Base-by-base conservation (phyloP, 2,888 invertebrate species). In the Pterostichus madidus region DNA sequence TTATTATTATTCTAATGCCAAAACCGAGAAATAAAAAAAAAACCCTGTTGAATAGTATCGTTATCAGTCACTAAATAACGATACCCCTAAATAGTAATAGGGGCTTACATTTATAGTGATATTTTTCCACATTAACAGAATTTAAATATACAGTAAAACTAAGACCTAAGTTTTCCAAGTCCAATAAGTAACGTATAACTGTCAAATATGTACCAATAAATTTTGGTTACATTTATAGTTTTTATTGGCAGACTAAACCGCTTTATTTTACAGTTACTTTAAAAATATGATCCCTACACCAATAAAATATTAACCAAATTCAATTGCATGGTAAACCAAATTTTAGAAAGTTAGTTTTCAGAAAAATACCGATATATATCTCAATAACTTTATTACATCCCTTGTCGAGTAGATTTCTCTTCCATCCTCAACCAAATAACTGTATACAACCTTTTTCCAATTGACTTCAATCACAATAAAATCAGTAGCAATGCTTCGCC, bases 391-490 rank as follows among this genome's bases (percentile, higher is more conserved):
- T 49, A 49, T 49, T 49, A 49, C 64, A 64, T n/a, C 64, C 64
- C 64, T 59, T 13, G 64, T 64, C 5, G 11, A 39, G 39, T 78
- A 17, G 78, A 64, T 79, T 79, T 61, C 61, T 79, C 61, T 79
- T 79, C 61, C 24, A 64, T 32, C 17, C 17, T 64, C 31, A 13
- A 32, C 15, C 5, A 13, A 46, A 73, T 24, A 46, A 46, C 75
- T 49, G 46, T 78, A 15, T 5, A 39, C 39, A 39, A 52, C 46
- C 75, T 75, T 46, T 2, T 10, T 49, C 5, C 32, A 73, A 44
- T 13, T 46, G 53, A 17, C 44, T 32, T 31, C 64, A 49, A 64
- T 56, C 39, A 44, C 46, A 61, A 79, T 79, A 46, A 79, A 79
- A 79, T 61, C 78, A 49, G 78, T 61, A 79, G 78, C 78, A 44